These are phyloP conservation scores for Platichthys stellatus DNA, from an alignment of 2,113 vertebrate species.

Conservation along the genomic window DNA sequence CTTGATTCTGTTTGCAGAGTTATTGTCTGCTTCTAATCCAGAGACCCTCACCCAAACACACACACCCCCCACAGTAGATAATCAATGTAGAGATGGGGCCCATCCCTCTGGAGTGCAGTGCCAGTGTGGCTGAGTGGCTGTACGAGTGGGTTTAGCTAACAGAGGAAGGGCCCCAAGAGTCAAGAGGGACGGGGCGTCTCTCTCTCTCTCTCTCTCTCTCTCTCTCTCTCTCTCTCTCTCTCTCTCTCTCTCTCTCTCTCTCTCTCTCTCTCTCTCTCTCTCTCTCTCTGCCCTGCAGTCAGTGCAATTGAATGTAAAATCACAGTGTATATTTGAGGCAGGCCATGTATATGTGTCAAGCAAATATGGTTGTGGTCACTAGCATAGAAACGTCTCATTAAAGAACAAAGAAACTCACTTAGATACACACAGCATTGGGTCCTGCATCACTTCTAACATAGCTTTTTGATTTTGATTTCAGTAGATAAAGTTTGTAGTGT, in stretches of 20 bases:
- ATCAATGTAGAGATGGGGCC: conserved; percentile 11
- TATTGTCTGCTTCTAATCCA: conserved; percentile 48
- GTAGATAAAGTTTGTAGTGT: background rate
- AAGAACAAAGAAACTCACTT: background rate
- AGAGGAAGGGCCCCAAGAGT: conserved; percentile 29
- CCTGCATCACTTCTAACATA: background rate
- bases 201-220: background rate
- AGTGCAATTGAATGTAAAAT: conserved; percentile 2
- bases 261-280: background rate
- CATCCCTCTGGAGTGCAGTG: conserved; percentile 12
- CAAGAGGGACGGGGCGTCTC: conserved; percentile 9
- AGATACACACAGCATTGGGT: too few species aligned
- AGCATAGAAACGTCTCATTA: background rate
- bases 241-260: background rate
- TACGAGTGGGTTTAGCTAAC: conserved; percentile 35
- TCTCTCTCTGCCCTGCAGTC: background rate
- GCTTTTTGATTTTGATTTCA: background rate
- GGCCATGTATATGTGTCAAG: background rate
- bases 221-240: background rate
- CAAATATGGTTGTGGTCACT: background rate
- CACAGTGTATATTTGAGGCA: background rate
- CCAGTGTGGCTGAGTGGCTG: conserved; percentile 33
- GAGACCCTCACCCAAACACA: conserved; percentile 31
- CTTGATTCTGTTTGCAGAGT: conserved; percentile 46
- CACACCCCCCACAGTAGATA: conserved; percentile 22